Evolutionary conservation across 2,888 invertebrate genomes (phyloP).

Genomic region (Pimpla rufipes): DNA sequence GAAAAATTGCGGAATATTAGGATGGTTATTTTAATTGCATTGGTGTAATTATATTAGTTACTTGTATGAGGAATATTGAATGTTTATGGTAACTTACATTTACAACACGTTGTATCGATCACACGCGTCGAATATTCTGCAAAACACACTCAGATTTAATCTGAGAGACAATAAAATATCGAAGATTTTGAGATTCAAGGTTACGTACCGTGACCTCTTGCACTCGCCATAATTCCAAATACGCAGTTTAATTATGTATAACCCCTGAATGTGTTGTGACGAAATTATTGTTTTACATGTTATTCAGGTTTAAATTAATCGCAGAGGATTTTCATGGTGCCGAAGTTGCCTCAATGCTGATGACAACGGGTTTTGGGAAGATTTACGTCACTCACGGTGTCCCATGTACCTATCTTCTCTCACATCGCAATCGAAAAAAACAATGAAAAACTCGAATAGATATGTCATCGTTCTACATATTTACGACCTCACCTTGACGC

Average conservation of each 20-base stretch:
- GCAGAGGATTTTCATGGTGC: conserved; percentile 36
- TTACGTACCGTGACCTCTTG: conserved; percentile 35
- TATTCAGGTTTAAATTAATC: neutral
- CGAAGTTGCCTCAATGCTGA: neutral
- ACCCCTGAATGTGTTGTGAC: neutral
- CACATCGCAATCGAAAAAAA: neutral
- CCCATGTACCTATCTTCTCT: conserved; percentile 35
- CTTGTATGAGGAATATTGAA: no score
- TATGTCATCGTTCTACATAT: neutral
- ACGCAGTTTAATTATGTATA: neutral
- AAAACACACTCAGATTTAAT: neutral
- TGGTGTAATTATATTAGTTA: no score
- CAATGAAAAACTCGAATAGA: neutral
- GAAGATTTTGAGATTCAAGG: neutral
- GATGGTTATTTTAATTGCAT: neutral
- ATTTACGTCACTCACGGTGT: neutral
- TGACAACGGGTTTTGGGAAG: neutral
- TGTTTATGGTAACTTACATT: conserved; percentile 29
- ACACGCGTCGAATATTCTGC: conserved; percentile 14
- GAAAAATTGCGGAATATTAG: neutral
- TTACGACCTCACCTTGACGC: neutral
- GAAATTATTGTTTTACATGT: neutral
- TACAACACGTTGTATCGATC: conserved; percentile 38
- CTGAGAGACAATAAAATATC: neutral
- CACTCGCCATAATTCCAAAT: conserved; percentile 42